These are phyloP conservation scores for Cerastis rubricosa DNA, from an alignment of 2,888 invertebrate genomes.

Conservation along the genomic window DNA sequence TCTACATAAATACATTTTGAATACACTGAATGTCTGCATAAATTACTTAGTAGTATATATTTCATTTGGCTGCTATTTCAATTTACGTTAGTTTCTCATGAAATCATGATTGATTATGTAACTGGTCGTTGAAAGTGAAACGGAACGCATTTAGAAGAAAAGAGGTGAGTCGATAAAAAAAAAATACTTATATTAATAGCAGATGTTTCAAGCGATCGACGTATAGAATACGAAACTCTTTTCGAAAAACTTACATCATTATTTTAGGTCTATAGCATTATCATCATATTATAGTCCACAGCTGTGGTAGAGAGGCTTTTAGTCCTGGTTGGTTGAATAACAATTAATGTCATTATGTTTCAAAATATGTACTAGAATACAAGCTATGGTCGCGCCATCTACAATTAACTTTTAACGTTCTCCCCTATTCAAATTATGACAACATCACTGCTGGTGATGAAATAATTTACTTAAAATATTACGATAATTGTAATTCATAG, in stretches of 20 bases:
- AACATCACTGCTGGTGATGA: no score
- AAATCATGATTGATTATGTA: conserved; percentile 4
- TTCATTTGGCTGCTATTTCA: conserved; percentile 45
- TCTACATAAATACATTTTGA: conserved; percentile 57
- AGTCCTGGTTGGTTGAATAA: no score
- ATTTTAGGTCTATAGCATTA: no score
- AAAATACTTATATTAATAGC: background rate
- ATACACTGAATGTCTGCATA: conserved; percentile 51
- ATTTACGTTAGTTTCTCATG: conserved; percentile 28
- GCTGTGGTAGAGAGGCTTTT: no score
- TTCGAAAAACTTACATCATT: background rate
- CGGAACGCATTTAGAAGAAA: background rate
- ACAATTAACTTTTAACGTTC: no score
- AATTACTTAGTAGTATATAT: conserved; percentile 40
- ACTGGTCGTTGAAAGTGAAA: conserved; percentile 10
- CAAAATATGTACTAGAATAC: no score
- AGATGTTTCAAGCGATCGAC: background rate
- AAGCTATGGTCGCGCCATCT: no score
- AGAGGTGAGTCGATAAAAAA: background rate
- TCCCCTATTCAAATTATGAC: no score
- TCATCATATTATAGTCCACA: no score
- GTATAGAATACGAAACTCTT: background rate
- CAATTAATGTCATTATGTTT: no score
- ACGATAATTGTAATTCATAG: no score
- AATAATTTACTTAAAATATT: no score